A percentile compares a stretch with the other conserved stretches of the same genome.
Evolutionary conservation across 1,140 invertebrate genomes (phyloP).

Genomic region (Grapholita molesta): DNA sequence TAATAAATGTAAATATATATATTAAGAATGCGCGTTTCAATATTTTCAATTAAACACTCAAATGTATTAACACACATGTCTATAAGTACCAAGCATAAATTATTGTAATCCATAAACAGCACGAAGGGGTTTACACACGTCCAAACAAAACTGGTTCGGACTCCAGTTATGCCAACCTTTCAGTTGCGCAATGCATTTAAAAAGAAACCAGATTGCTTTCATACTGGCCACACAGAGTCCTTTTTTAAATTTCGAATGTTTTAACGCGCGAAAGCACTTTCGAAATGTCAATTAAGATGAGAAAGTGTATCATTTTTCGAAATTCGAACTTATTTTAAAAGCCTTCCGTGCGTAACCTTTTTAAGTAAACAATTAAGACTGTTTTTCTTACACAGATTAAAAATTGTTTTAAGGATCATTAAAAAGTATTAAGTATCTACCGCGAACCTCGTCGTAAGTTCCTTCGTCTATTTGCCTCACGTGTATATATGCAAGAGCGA

Average conservation of each 20-base stretch:
- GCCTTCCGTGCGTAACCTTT: neutral
- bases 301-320: slow-evolving; percentile 11
- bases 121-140: slow-evolving; percentile 20
- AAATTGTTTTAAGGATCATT: no score
- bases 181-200: slow-evolving; percentile 56
- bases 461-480: no score
- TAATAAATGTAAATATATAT: no score
- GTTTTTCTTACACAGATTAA: no score
- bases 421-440: no score
- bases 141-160: slow-evolving; percentile 40
- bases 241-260: slow-evolving; percentile 44
- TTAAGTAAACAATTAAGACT: no score
- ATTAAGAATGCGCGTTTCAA: no score
- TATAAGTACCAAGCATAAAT: neutral
- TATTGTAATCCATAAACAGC: neutral
- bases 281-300: slow-evolving; percentile 39
- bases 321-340: neutral
- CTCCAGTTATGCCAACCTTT: slow-evolving; percentile 43
- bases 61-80: neutral
- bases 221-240: slow-evolving; percentile 40
- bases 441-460: no score
- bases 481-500: no score
- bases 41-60: no score
- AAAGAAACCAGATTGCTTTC: slow-evolving; percentile 60
- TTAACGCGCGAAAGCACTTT: slow-evolving; percentile 35